Conservation (phyloP, 2,888 invertebrate genomes). For the Quadroppia sp. region DNA sequence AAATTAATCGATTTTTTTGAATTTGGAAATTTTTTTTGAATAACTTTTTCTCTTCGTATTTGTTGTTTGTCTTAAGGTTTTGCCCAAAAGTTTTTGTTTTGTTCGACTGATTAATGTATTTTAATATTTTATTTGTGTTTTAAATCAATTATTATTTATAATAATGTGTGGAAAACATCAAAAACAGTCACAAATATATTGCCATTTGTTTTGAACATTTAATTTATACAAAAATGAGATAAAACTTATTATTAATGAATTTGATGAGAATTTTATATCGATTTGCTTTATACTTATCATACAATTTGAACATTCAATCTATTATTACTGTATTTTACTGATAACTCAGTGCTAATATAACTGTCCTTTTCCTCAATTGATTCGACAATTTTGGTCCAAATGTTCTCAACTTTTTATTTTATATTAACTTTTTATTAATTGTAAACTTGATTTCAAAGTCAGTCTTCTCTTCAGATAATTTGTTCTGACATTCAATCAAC, state of each 20-base stretch:
- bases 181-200: slow-evolving; percentile 35
- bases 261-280: slow-evolving; percentile 19
- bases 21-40: neutral
- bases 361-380: neutral
- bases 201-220: slow-evolving; percentile 30
- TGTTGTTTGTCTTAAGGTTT: neutral
- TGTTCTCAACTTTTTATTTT: neutral
- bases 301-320: slow-evolving; percentile 21
- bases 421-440: too few species aligned
- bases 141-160: neutral
- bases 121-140: neutral
- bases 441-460: neutral
- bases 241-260: slow-evolving; percentile 7
- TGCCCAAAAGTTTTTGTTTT: neutral
- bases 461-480: neutral
- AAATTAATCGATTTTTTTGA: too few species aligned
- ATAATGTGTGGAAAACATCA: slow-evolving; percentile 28
- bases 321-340: neutral
- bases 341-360: neutral
- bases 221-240: slow-evolving; percentile 34
- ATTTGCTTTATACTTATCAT: slow-evolving; percentile 24
- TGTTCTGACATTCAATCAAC: neutral
- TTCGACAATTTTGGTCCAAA: neutral
- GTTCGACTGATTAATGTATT: neutral
- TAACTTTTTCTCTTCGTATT: neutral